Conservation (phyloP, 30 jellyfish, hydroid and myxozoan species). For the Rhopilema esculentum region DNA sequence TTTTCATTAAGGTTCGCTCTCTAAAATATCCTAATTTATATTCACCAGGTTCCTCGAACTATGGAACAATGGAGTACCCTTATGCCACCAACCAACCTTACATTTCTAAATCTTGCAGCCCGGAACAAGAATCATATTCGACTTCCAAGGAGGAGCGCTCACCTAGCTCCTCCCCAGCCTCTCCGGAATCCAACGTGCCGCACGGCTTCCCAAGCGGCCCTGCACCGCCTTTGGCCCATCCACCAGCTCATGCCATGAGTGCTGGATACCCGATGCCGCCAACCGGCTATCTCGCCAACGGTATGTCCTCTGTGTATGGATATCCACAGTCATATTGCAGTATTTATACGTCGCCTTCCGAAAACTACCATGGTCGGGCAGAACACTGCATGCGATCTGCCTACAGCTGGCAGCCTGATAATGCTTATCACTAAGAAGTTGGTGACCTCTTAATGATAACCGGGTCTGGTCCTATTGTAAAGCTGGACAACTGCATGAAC, state of each 20-base stretch:
- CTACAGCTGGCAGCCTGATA: slow-evolving; percentile 60
- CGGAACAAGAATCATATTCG: slow-evolving; percentile 29
- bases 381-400: slow-evolving; percentile 67
- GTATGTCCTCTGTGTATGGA: slow-evolving; percentile 62
- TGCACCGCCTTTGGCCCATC: slow-evolving; percentile 89
- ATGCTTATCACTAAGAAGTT: slow-evolving; percentile 33
- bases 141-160: slow-evolving; percentile 64
- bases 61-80: slow-evolving; percentile 53
- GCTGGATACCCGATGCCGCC: slow-evolving; percentile 66
- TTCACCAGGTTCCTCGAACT: slow-evolving; percentile 49
- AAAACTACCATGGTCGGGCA: slow-evolving; percentile 55
- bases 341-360: slow-evolving; percentile 70
- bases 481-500: too few species aligned
- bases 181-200: slow-evolving; percentile 60
- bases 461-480: too few species aligned
- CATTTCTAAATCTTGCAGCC: slow-evolving; percentile 46
- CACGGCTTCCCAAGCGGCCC: slow-evolving; percentile 62
- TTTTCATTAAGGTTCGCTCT: too few species aligned
- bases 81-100: slow-evolving; percentile 40
- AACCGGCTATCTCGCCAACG: slow-evolving; percentile 61
- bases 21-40: too few species aligned
- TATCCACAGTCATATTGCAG: slow-evolving; percentile 71
- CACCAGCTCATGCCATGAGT: slow-evolving; percentile 59
- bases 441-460: too few species aligned
- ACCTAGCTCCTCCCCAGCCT: slow-evolving; percentile 75